Percentiles rank a stretch among this genome's conserved stretches.
phyloP scores from a whole-genome alignment of 2,113 vertebrate species.

The Todiramphus saurophagus region DNA sequence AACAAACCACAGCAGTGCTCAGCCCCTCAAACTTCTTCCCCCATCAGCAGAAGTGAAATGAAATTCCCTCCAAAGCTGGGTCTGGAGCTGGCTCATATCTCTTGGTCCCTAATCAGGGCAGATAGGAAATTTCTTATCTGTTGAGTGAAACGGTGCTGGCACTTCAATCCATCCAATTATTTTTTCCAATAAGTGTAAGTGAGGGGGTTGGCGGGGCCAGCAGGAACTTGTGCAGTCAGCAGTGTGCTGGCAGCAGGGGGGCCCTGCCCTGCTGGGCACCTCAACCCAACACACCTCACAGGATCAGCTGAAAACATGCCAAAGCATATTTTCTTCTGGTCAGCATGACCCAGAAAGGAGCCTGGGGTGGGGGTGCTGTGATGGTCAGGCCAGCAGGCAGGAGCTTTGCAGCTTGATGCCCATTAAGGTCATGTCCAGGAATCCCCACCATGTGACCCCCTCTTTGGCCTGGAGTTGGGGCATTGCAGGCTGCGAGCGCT shows the following conservation, averaged over 20 bases:
- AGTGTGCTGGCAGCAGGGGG: not conserved
- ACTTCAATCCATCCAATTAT: slow-evolving; percentile 67
- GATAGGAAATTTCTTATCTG: slow-evolving; percentile 67
- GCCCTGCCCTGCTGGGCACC: not conserved
- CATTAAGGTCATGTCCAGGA: not conserved
- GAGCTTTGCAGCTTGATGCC: not conserved
- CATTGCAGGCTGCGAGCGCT: not conserved
- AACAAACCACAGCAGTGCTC: not conserved
- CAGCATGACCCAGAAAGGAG: rapidly evolving
- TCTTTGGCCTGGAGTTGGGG: not conserved
- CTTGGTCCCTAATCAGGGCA: slow-evolving; percentile 32
- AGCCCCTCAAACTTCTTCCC: not conserved
- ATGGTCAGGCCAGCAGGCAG: not conserved
- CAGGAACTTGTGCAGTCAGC: not conserved
- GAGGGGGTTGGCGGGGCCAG: not conserved
- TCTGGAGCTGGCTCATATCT: slow-evolving; percentile 29
- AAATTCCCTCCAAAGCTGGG: slow-evolving; percentile 41
- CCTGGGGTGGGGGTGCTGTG: not conserved
- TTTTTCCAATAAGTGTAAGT: slow-evolving; percentile 42
- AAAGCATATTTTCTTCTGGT: not conserved
- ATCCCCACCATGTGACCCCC: rapidly evolving
- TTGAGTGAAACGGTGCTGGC: slow-evolving; percentile 38
- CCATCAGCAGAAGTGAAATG: slow-evolving; percentile 47
- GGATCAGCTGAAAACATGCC: not conserved
- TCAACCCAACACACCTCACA: not conserved